A percentile compares a stretch with the other conserved stretches of the same genome.
Conservation (phyloP, 2,797 vertebrate genomes). For the Iguana delicatissima region DNA sequence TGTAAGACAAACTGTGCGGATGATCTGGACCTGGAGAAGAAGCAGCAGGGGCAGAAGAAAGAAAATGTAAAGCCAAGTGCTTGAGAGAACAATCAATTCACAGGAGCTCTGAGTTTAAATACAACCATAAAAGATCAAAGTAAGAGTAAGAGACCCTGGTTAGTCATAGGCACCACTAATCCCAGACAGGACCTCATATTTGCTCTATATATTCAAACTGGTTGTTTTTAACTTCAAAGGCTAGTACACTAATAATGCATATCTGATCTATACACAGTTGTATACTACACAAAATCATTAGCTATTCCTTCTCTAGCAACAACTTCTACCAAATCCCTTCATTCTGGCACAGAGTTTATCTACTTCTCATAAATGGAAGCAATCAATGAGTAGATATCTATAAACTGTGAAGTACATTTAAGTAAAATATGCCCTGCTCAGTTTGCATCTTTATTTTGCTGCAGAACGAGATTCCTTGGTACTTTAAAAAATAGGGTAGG, state of each 20-base stretch:
- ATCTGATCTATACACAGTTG: neutral
- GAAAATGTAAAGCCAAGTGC: neutral
- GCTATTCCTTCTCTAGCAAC: neutral
- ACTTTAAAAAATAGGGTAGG: neutral
- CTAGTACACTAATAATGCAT: neutral
- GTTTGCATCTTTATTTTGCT: neutral
- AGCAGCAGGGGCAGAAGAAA: neutral
- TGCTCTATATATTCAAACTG: neutral
- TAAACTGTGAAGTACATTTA: neutral
- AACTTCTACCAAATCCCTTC: neutral
- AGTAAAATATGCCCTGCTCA: neutral
- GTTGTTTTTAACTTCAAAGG: neutral
- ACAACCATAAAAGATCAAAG: neutral
- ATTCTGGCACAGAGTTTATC: neutral
- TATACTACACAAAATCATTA: neutral
- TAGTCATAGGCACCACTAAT: neutral
- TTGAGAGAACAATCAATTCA: neutral
- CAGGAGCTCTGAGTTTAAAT: neutral
- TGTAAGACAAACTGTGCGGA: conserved; percentile 95
- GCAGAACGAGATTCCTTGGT: neutral
- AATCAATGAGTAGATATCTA: neutral
- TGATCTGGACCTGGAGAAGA: conserved; percentile 88
- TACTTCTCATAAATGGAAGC: neutral
- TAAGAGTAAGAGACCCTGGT: neutral
- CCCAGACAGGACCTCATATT: neutral